Base-by-base conservation (phyloP, 2,888 invertebrate genomes). In the Heliconius ethilla region DNA sequence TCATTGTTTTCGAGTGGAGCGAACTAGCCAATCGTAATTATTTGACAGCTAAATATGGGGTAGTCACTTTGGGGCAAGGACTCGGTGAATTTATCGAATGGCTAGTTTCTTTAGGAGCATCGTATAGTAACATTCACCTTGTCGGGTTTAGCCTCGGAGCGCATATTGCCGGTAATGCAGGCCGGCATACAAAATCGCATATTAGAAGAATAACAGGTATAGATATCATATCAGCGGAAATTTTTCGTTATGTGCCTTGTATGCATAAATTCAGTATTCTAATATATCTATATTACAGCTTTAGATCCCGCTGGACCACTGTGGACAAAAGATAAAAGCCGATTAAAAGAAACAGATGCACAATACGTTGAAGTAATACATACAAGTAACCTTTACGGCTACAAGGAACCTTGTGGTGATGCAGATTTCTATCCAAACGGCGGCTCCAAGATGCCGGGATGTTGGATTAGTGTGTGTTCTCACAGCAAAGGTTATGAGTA, bases 101-200 rank as follows among this genome's bases (percentile, higher is more conserved):
- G 77, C 59, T 77, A 0, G 29, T 25, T 6, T 55, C 77, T 37
- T 73, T 77, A 59, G 77, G 77, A n/a, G 66, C 45, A 7, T 83
- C 85, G 0, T 90, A 87, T 67, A 84, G 88, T 18, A 88, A 75
- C 62, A 82, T 90, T 9, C 93, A 94, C 77, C 81, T 94, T 5
- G 89, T 93, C 3, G 93, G 94, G 0, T 92, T 92, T 85, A 93
- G 93, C 82, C 88, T 93, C 59, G 93, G 93, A 5, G 93, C 88
- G 2, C 93, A 94, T 82, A 82, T 93, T 29, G 89, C 90, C n/a
- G 93, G 92, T 6, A 88, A 84, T 40, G 91, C 91, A 51, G 91
- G 91, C 0, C 87, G 90, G 75, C 85, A 85, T 59, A 87, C 88
- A 6, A 79, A 82, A 13, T 85, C 87, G 3, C 82, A 79, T 18